Conservation (phyloP, 2,888 invertebrate genomes). For the Oxytorus armatus region DNA sequence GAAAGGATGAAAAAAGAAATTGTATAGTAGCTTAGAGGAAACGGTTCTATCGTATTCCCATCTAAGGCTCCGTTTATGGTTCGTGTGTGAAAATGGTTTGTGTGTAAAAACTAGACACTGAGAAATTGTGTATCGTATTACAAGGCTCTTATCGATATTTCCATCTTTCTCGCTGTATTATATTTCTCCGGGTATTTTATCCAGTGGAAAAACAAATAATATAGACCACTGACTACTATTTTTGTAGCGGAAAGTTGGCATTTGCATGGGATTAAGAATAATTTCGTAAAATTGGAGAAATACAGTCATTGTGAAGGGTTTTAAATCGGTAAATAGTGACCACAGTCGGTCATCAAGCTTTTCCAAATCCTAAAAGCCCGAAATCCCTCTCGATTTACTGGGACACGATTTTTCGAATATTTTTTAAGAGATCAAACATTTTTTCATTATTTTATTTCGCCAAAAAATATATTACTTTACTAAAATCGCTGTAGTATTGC, state of each 20-base stretch:
- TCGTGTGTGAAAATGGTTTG: not conserved
- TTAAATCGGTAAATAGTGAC: too few species aligned
- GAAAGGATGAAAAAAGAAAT: slow-evolving; percentile 17
- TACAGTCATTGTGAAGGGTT: too few species aligned
- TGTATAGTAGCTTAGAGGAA: slow-evolving; percentile 38
- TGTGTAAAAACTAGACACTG: slow-evolving; percentile 14
- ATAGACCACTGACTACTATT: slow-evolving; percentile 9
- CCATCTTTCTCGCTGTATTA: not conserved
- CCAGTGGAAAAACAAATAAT: slow-evolving; percentile 6
- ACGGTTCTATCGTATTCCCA: slow-evolving; percentile 28
- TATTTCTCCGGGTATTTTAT: slow-evolving; percentile 12
- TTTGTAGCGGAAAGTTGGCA: not conserved
- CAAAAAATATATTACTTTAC: not conserved
- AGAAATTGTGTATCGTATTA: slow-evolving; percentile 39
- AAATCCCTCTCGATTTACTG: too few species aligned
- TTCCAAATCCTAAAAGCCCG: too few species aligned
- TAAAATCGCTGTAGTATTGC: not conserved
- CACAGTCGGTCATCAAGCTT: too few species aligned
- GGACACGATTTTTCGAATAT: too few species aligned
- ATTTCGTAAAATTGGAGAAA: not conserved
- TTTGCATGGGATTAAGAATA: too few species aligned
- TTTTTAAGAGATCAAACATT: too few species aligned
- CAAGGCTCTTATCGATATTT: slow-evolving; percentile 37
- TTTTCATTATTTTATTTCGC: too few species aligned
- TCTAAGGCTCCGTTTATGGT: not conserved